phyloP scores from a whole-genome alignment of 2,888 invertebrate species.

The Onthophagus sagittarius region DNA sequence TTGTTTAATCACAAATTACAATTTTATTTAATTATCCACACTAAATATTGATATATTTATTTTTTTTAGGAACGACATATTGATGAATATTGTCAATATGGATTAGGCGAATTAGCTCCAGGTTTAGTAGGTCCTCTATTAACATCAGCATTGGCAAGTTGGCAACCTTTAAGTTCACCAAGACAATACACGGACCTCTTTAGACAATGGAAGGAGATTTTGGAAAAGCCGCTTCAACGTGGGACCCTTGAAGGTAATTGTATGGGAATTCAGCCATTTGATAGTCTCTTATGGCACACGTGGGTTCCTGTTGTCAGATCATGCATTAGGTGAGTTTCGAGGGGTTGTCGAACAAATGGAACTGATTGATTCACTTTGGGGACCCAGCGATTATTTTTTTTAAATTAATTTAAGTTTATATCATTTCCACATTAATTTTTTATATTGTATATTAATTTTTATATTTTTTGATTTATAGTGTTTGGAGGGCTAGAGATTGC shows the following conservation, averaged over 20 bases:
- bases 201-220: conserved; percentile 66
- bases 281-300: conserved; percentile 83
- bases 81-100: conserved; percentile 80
- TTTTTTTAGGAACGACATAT: conserved; percentile 55
- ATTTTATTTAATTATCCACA: conserved; percentile 3
- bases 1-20: background rate
- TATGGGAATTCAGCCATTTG: conserved; percentile 64
- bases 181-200: conserved; percentile 62
- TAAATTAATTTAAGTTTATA: background rate
- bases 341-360: background rate
- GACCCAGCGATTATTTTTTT: background rate
- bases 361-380: background rate
- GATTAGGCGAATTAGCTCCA: conserved; percentile 77
- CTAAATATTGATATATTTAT: conserved; percentile 18
- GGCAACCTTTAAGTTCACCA: conserved; percentile 75
- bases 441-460: background rate
- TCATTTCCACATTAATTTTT: background rate
- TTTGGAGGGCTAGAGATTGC: conserved; percentile 81
- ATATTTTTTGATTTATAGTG: conserved; percentile 44
- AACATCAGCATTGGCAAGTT: conserved; percentile 67
- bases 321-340: conserved; percentile 63
- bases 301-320: conserved; percentile 81
- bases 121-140: conserved; percentile 81
- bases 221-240: conserved; percentile 45
- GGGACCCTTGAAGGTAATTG: conserved; percentile 50